Base-by-base conservation (phyloP, 2,113 vertebrate species). In the Tragelaphus strepsiceros region DNA sequence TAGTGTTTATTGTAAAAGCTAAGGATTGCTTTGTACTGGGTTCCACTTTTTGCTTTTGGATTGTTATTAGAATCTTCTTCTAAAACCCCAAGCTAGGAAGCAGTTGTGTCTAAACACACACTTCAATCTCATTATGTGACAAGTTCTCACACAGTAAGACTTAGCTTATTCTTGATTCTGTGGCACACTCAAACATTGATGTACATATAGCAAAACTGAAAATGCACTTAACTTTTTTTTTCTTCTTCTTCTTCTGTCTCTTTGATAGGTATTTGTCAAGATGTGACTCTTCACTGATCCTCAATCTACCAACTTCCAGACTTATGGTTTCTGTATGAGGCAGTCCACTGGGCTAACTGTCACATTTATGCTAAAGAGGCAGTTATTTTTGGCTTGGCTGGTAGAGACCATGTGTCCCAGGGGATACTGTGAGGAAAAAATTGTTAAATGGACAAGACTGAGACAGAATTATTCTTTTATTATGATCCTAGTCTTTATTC, bases 1-100 rank as follows among this genome's bases (percentile, higher is more conserved):
- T 22, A 4, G 1, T 58, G 13, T 21, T 62, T 24, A 2, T 82
- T 19, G 11, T 2, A 32, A 51, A 28, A 16, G 2, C 3, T 13
- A 22, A 17, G 5, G 2, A 43, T 35, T 24, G 39, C 53, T 56
- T 92, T 53, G 16, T 82, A 13, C 12, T 32, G 5, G 26, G 3
- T 58, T 43, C 32, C 46, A 3, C 0, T 24, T 3, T 84, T 74
- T 56, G 19, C 8, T 54, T 28, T 39, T 6, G 3, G 8, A 3
- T 39, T 6, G 11, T 39, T 24, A 22, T 26, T 53, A 32, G 49
- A 83, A 8, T 17, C 6, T 0, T 30, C 11, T 15, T 80, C 67
- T 16, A 58, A 51, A 81, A 16, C 30, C 17, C 30, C 51, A 53
- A 10, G n/a, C 17, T 43, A 49, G 21, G 61, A 59, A 82, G 16